A percentile compares a stretch with the other conserved stretches of the same genome.
Conservation (phyloP, 2,888 invertebrate genomes). For the Steromphala cineraria region DNA sequence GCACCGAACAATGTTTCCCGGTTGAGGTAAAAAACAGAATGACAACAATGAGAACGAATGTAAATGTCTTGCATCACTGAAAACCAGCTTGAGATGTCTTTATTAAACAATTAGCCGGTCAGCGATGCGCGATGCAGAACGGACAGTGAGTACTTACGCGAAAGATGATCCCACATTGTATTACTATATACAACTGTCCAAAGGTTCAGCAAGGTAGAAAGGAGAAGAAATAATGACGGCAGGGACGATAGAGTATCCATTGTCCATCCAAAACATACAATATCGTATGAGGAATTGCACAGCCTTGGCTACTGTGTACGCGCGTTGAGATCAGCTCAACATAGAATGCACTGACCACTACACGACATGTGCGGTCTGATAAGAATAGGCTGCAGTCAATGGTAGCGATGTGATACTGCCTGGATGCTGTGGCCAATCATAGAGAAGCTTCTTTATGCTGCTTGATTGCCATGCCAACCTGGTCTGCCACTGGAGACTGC, state of each 20-base stretch:
- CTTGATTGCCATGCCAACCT: slow-evolving; percentile 39
- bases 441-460: slow-evolving; percentile 31
- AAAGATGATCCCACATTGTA: slow-evolving; percentile 36
- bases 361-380: slow-evolving; percentile 22
- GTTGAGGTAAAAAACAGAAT: too few relatives aligned
- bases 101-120: background rate
- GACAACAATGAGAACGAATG: too few relatives aligned
- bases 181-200: slow-evolving; percentile 21
- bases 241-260: slow-evolving; percentile 25
- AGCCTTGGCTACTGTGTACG: background rate
- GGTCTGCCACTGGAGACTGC: slow-evolving; percentile 7
- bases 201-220: background rate
- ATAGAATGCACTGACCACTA: background rate
- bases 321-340: background rate
- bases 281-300: background rate
- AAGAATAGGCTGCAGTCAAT: slow-evolving; percentile 21
- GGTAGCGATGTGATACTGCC: slow-evolving; percentile 25
- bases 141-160: slow-evolving; percentile 29
- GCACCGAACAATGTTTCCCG: too few relatives aligned
- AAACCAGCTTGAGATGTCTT: background rate
- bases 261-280: background rate
- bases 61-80: too few relatives aligned
- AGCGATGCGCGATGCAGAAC: background rate
- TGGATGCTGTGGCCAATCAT: slow-evolving; percentile 33
- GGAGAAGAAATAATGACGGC: background rate